Evolutionary conservation across 2,888 invertebrate species (phyloP).

Genomic region (Oeneis ivallda): DNA sequence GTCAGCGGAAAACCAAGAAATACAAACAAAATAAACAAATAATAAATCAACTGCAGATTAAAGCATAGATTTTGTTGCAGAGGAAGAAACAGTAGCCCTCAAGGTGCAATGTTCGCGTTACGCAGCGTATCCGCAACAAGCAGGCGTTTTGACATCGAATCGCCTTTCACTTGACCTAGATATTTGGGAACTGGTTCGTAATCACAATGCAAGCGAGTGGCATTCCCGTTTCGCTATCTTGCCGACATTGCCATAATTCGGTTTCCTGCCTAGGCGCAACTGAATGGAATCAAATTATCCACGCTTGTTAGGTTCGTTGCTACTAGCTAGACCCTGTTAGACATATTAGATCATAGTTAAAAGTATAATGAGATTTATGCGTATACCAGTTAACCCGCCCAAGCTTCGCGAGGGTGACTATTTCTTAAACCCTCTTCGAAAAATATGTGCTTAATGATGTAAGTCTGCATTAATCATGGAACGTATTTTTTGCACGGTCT

Average conservation of each 20-base stretch:
- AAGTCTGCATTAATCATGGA: too few species aligned
- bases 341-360: slow-evolving; percentile 5
- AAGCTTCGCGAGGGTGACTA: too few species aligned
- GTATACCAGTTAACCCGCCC: too few species aligned
- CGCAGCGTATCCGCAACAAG: slow-evolving; percentile 54
- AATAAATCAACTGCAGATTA: neutral
- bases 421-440: too few species aligned
- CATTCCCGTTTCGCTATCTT: slow-evolving; percentile 47
- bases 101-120: slow-evolving; percentile 37
- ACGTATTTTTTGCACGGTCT: too few species aligned
- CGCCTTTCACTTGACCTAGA: slow-evolving; percentile 81
- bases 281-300: slow-evolving; percentile 31
- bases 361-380: neutral
- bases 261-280: slow-evolving; percentile 43
- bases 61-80: slow-evolving; percentile 16
- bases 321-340: neutral
- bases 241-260: slow-evolving; percentile 45
- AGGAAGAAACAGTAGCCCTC: slow-evolving; percentile 29
- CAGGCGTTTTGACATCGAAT: slow-evolving; percentile 65
- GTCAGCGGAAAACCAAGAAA: neutral
- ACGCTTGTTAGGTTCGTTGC: slow-evolving; percentile 1
- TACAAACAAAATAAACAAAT: neutral
- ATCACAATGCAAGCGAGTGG: slow-evolving; percentile 64
- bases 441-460: too few species aligned
- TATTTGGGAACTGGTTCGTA: slow-evolving; percentile 78